Base-by-base conservation (phyloP, 1,140 invertebrate species). In the Drosophila equinoxialis region DNA sequence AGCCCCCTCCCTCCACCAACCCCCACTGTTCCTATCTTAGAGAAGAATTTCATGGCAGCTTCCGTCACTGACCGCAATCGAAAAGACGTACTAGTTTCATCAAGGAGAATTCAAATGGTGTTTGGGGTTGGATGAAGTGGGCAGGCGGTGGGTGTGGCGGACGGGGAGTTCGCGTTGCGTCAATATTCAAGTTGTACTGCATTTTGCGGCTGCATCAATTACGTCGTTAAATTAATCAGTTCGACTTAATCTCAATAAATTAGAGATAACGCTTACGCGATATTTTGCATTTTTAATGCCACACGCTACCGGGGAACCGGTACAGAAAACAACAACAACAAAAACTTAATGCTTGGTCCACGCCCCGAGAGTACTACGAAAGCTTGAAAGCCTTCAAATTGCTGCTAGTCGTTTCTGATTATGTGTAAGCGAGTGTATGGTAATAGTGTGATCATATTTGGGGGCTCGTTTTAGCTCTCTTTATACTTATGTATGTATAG, bases 201-300 rank as follows among this genome's bases (percentile, higher is more conserved):
- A 14, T 65, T 74, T 68, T 69, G 57, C 51, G 69, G 67, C 74
- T 86, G 83, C 76, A 89, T 89, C 77, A 80, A 87, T 87, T 86
- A 83, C 79, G 79, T 68, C 70, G 77, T 70, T 77, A 79, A 80
- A 87, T 82, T 87, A 83, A 86, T 79, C 76, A 87, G 70, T 45
- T 37, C 60, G 67, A 66, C 74, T 79, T 70, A 79, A 78, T 74
- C 77, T 79, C 55, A 84, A 89, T 77, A 79, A 72, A 65, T 85
- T 77, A 65, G 67, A 66, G 68, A 79, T 78, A 70, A 86, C 45
- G 78, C 65, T 75, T 85, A 74, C 42, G 71, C 54, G 62, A 68
- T 79, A 61, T 68, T 70, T 74, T 65, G 65, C 73, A 73, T 68
- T 78, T 72, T 73, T 67, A 78, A 73, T 78, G 74, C 66, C 67